Conservation (phyloP, 2,113 vertebrate genomes). For the Mastomys coucha region DNA sequence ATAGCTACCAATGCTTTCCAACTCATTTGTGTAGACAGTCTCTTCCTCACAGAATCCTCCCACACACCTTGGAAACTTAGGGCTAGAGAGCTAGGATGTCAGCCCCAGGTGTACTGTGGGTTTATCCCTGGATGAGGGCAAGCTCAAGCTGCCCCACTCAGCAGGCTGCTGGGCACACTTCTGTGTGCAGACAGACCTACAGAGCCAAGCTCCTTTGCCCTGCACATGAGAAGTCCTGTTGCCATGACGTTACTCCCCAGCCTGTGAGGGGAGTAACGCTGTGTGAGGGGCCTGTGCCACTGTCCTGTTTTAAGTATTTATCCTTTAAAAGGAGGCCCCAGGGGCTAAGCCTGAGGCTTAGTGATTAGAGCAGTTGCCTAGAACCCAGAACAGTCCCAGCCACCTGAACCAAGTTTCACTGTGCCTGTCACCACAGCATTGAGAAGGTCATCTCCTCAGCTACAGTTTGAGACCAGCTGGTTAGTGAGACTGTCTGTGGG, state of each 20-base stretch:
- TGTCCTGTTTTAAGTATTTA: background rate
- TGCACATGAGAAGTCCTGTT: background rate
- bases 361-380: no score
- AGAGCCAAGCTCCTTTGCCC: background rate
- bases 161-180: background rate
- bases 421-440: no score
- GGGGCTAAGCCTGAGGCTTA: background rate
- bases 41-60: background rate
- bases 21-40: background rate
- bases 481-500: background rate
- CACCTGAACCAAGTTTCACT: background rate
- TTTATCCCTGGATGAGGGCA: background rate
- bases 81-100: no score
- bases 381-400: background rate
- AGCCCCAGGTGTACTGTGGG: background rate
- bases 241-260: background rate
- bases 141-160: background rate
- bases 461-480: background rate
- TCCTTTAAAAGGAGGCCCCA: background rate
- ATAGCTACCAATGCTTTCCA: background rate
- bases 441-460: background rate
- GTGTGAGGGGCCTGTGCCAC: background rate
- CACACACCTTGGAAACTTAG: background rate
- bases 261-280: no score
- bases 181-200: background rate